Evolutionary conservation across 2,888 invertebrate genomes (phyloP).

Genomic region (Patella depressa): DNA sequence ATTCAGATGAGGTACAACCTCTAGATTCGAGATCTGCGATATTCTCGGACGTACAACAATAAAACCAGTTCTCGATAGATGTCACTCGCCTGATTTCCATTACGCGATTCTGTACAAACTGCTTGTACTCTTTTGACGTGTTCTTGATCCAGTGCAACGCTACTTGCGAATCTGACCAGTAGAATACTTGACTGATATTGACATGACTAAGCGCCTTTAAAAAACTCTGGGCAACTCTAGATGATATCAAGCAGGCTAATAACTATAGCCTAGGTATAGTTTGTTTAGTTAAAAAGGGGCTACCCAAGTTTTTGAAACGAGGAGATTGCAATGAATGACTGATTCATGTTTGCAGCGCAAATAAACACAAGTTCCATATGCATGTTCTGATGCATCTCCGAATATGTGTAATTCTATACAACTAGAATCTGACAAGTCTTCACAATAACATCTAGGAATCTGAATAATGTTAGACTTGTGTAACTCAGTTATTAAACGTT

Average conservation of each 20-base stretch:
- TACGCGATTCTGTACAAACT: background rate
- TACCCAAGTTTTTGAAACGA: too few species aligned
- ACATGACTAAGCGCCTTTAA: background rate
- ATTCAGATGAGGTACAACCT: background rate
- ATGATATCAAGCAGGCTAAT: background rate
- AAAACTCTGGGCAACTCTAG: background rate
- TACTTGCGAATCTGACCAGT: background rate
- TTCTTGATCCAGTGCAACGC: background rate
- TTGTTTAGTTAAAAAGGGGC: background rate
- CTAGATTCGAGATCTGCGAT: background rate
- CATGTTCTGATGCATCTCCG: background rate
- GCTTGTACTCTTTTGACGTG: background rate
- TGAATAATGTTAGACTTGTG: background rate
- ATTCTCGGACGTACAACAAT: background rate
- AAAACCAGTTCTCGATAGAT: background rate
- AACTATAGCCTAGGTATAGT: background rate
- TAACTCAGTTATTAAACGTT: background rate
- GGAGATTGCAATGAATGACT: background rate
- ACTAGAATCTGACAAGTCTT: background rate
- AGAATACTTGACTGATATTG: background rate
- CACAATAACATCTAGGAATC: conserved; percentile 6
- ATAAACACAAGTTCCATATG: background rate
- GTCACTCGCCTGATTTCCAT: too few species aligned
- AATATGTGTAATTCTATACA: background rate
- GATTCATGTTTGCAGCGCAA: background rate